Evolutionary conservation across 2,888 invertebrate species (phyloP).

Genomic region (Pollenia griseotomentosa): DNA sequence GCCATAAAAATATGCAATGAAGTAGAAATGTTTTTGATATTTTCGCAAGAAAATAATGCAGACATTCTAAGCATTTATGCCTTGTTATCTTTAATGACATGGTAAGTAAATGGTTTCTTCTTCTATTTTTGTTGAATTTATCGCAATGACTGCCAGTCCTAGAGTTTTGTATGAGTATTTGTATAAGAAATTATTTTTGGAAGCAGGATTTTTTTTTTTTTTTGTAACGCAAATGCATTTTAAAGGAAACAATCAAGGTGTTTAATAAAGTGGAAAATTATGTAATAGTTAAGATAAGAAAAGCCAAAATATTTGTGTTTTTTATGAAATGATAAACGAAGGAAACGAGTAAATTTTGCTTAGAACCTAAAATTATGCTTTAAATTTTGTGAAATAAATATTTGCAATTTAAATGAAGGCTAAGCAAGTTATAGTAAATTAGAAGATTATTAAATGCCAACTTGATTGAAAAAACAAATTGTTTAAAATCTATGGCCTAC

Average conservation of each 20-base stretch:
- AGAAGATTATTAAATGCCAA: background rate
- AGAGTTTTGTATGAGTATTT: background rate
- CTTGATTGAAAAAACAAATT: background rate
- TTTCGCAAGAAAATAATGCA: background rate
- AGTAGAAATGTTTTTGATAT: constrained; percentile 1
- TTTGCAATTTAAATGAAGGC: background rate
- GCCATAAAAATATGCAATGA: constrained; percentile 37
- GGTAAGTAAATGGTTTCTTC: constrained; percentile 6
- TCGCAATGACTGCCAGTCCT: constrained; percentile 1
- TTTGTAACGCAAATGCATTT: constrained; percentile 11
- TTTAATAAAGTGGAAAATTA: constrained; percentile 60
- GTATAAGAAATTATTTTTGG: constrained; percentile 1
- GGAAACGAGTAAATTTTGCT: background rate
- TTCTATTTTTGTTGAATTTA: background rate
- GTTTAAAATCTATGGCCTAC: constrained; percentile 14
- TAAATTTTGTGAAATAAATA: background rate
- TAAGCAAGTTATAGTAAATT: background rate
- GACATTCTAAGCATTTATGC: background rate
- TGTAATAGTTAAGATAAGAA: constrained; percentile 39
- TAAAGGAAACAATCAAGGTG: constrained; percentile 47
- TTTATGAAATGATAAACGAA: background rate
- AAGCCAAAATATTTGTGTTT: background rate
- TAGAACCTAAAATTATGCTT: constrained; percentile 17
- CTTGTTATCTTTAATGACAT: constrained; percentile 33
- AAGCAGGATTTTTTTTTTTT: constrained; percentile 8